Base-by-base conservation (phyloP, 1,140 invertebrate species). In the Drosophila sulfurigaster region DNA sequence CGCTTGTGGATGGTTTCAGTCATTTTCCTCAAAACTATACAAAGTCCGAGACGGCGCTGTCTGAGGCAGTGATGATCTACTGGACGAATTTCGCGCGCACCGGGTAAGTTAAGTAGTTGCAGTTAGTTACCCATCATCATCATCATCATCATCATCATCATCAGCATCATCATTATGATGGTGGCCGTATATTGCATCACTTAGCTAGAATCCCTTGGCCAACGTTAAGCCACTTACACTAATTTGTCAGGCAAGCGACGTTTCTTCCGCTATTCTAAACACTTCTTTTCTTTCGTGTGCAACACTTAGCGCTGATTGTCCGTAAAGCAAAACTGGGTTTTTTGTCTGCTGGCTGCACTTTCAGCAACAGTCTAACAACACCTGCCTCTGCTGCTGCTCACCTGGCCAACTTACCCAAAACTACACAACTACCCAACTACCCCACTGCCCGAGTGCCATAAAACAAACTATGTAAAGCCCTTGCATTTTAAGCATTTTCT, bases 71-170 rank as follows among this genome's bases (percentile, higher is more conserved):
- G 56, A 99, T 99, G 94, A 95, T 96, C 54, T 99, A 98, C 91
- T 96, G 98, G 93, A 96, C 97, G n/a, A 99, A 99, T 94, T 99
- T 99, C 92, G 98, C 97, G 4, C 96, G 97, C 92, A 98, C 96
- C 13, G 99, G 99, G 99, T 99, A 94, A 96, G 96, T 95, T 13
- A 56, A 38, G 35, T 41, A 48, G 3, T 35, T 63, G 6, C 6
- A 30, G 8, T 10, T n/a, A 16, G 10, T 28, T 25, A 16, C 1
- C 6, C 15, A 25, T 30, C 35, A 46, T 38, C 16, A 20, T 10
- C 51, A 28, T 43, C 7, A 25, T 25, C 20, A 25, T 16, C 16
- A 16, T 16, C 1, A 16, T 16, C 16, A 16, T 25, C 20, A 16
- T 16, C 1, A 16, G 1, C 16, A 16, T 25, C 20, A 25, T 16